These are phyloP conservation scores for Tricholauxania praeusta DNA, from an alignment of 2,888 invertebrate species.

Conservation along the genomic window DNA sequence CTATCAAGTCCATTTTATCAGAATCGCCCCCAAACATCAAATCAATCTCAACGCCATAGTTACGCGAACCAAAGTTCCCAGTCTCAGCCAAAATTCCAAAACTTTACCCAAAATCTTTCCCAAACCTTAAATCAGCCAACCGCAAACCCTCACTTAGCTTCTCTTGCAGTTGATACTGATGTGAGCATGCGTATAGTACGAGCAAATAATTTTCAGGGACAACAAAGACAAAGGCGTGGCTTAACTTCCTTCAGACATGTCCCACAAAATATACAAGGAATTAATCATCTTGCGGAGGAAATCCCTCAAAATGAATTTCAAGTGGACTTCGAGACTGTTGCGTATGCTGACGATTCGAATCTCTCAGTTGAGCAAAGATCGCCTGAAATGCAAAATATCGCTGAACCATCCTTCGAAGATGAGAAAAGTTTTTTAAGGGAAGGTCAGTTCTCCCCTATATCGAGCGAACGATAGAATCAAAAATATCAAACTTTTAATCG, in stretches of 20 bases:
- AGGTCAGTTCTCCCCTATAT: constrained; percentile 25
- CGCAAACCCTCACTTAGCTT: too few relatives aligned
- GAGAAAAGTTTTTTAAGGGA: constrained; percentile 29
- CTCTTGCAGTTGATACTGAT: background rate
- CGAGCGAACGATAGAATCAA: constrained; percentile 4
- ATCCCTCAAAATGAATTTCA: background rate
- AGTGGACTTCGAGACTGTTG: background rate
- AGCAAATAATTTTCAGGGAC: constrained; percentile 12
- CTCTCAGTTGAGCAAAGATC: background rate
- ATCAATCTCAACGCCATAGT: too few relatives aligned
- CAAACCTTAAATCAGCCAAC: background rate
- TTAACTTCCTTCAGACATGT: background rate
- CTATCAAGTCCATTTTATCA: too few relatives aligned
- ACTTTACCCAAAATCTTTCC: background rate
- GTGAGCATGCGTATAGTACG: constrained; percentile 22
- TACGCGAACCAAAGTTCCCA: too few relatives aligned
- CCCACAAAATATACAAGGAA: constrained; percentile 13
- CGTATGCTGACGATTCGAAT: background rate
- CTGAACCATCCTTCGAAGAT: background rate
- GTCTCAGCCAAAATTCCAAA: too few relatives aligned
- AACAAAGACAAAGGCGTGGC: constrained; percentile 1
- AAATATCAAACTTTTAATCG: constrained; percentile 8
- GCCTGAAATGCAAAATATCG: too few relatives aligned
- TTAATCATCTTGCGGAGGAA: background rate
- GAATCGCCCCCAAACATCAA: too few relatives aligned